Conservation (phyloP, 2,888 invertebrate species). For the Sinohyriopsis cumingii region DNA sequence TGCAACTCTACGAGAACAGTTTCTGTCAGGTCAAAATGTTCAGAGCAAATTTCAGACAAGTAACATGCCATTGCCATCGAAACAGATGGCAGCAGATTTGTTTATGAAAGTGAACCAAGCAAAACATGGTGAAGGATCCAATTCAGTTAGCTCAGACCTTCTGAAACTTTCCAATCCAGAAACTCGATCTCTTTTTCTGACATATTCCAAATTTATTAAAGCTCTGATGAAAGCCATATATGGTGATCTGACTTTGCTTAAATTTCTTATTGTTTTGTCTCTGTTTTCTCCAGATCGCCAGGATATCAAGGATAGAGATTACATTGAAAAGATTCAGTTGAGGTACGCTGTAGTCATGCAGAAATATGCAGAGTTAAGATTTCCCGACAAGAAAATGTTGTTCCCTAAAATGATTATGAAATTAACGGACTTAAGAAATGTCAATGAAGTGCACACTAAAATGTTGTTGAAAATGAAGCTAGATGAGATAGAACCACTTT, state of each 20-base stretch:
- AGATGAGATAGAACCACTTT: slow-evolving; percentile 88
- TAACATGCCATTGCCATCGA: too few relatives aligned
- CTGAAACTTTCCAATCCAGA: slow-evolving; percentile 55
- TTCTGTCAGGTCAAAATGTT: too few relatives aligned
- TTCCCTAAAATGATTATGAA: slow-evolving; percentile 82
- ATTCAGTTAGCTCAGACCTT: slow-evolving; percentile 53
- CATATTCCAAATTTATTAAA: slow-evolving; percentile 65
- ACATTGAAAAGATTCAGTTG: slow-evolving; percentile 59
- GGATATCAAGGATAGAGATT: slow-evolving; percentile 37
- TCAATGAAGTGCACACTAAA: slow-evolving; percentile 91
- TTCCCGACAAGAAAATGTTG: slow-evolving; percentile 56
- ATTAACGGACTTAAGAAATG: slow-evolving; percentile 88
- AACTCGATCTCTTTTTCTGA: slow-evolving; percentile 57
- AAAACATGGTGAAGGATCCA: background rate
- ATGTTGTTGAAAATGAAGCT: slow-evolving; percentile 95
- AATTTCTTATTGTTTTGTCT: slow-evolving; percentile 64
- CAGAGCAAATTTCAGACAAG: too few relatives aligned
- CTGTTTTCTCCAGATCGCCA: slow-evolving; percentile 63
- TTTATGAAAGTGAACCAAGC: background rate
- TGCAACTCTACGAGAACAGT: too few relatives aligned
- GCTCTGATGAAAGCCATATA: slow-evolving; percentile 58
- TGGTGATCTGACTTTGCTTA: slow-evolving; percentile 61
- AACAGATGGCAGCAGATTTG: too few relatives aligned
- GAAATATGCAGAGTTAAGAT: slow-evolving; percentile 52
- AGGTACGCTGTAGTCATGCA: slow-evolving; percentile 59